Evolutionary conservation across 2,113 vertebrate genomes (phyloP).

Genomic region (Nansenia antarctica): DNA sequence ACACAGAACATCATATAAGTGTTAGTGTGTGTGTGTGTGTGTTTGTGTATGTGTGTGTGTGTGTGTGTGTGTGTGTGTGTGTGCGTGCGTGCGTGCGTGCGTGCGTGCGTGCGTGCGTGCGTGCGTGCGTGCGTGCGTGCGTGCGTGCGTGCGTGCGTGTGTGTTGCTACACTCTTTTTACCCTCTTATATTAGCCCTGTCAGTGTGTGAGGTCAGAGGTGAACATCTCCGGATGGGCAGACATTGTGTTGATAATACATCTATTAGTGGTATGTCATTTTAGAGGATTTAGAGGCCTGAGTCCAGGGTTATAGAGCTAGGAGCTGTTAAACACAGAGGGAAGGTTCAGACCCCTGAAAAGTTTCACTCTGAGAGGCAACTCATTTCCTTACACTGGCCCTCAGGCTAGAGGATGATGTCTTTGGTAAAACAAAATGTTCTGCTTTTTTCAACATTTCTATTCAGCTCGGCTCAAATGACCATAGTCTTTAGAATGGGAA

Average conservation of each 20-base stretch:
- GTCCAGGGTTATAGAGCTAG: not conserved
- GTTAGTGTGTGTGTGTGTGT: not conserved
- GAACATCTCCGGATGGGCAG: constrained; percentile 58
- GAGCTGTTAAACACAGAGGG: no score
- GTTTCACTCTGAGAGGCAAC: not conserved
- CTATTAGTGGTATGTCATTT: constrained; percentile 65
- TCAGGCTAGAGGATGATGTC: not conserved
- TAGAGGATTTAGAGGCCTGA: constrained; percentile 18
- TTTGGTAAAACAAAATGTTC: not conserved
- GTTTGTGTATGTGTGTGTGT: constrained; percentile 2
- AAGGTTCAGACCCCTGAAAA: not conserved
- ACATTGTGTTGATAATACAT: constrained; percentile 64
- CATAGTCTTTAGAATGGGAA: no score
- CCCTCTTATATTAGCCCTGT: constrained; percentile 41
- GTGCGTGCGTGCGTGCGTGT: no score
- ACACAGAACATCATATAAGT: no score
- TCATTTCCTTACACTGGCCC: not conserved
- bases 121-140: constrained; percentile 1
- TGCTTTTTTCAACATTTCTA: no score
- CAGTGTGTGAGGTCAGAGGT: constrained; percentile 53
- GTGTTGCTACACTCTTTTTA: not conserved
- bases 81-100: not conserved
- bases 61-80: not conserved
- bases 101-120: not conserved
- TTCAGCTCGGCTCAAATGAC: no score